Conservation (phyloP, 2,888 invertebrate species). For the Leptothorax acervorum region DNA sequence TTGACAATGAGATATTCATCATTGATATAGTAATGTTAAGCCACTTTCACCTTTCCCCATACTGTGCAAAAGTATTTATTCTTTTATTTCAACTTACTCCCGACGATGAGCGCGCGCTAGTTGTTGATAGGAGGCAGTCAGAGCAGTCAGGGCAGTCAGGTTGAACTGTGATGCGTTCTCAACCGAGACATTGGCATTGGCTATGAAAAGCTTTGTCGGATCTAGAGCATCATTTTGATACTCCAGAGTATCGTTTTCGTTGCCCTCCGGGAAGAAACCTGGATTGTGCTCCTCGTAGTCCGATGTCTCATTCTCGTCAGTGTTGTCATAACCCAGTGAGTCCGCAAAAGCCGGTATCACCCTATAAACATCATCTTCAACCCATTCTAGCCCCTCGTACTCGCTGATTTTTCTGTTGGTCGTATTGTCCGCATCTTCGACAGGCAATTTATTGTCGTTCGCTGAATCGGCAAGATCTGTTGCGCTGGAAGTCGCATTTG, state of each 20-base stretch:
- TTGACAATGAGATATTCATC: background rate
- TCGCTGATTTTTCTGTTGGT: constrained; percentile 65
- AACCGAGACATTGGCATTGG: constrained; percentile 64
- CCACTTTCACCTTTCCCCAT: constrained; percentile 13
- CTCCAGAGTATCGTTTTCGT: constrained; percentile 64
- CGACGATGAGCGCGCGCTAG: constrained; percentile 78
- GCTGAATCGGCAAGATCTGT: background rate
- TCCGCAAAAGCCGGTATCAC: constrained; percentile 81
- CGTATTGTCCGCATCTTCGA: constrained; percentile 45
- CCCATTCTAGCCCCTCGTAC: constrained; percentile 83
- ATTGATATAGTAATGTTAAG: background rate
- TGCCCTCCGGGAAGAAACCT: constrained; percentile 48
- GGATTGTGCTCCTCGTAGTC: constrained; percentile 74
- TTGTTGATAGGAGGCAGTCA: constrained; percentile 73
- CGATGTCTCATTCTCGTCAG: constrained; percentile 71
- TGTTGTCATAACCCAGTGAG: constrained; percentile 72
- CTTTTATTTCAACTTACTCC: constrained; percentile 77
- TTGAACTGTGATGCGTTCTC: constrained; percentile 72
- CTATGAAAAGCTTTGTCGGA: constrained; percentile 56
- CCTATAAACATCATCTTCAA: constrained; percentile 83
- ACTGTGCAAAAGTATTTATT: background rate
- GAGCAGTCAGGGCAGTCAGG: constrained; percentile 64
- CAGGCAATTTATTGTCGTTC: background rate
- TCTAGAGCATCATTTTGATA: constrained; percentile 73
- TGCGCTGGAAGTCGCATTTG: background rate